Percentiles rank a stretch among this genome's conserved stretches.
Evolutionary conservation across 2,888 invertebrate genomes (phyloP).

Genomic region (Oscheius myriophilus): DNA sequence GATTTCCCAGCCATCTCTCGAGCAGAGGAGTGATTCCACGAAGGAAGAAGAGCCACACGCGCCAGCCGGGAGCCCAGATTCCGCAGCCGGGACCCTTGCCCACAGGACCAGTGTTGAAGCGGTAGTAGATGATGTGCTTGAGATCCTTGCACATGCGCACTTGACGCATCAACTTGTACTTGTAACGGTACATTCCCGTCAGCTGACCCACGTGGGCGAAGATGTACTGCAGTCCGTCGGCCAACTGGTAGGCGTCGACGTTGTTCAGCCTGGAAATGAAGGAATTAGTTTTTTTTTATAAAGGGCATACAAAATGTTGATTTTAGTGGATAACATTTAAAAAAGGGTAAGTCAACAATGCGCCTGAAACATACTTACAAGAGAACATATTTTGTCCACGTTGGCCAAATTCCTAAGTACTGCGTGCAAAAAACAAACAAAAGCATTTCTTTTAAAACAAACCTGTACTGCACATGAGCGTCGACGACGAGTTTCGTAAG

Average conservation of each 20-base stretch:
- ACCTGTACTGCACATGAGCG: conserved; percentile 96
- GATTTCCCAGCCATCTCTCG: conserved; percentile 98
- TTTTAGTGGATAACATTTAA: neutral
- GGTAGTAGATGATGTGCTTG: conserved; percentile 98
- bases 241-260: conserved; percentile 95
- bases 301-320: neutral
- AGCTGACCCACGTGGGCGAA: conserved; percentile 99
- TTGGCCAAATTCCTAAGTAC: neutral
- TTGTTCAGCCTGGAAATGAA: conserved; percentile 81
- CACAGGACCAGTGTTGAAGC: conserved; percentile 74
- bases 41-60: conserved; percentile 99
- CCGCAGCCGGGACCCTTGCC: conserved; percentile 71
- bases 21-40: conserved; percentile 96
- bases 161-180: conserved; percentile 71
- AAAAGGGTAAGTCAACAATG: no score
- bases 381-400: neutral
- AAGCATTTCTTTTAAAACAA: no score
- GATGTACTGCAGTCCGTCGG: conserved; percentile 97
- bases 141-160: conserved; percentile 97
- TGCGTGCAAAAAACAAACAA: no score
- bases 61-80: conserved; percentile 81
- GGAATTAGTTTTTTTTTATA: neutral
- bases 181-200: conserved; percentile 94
- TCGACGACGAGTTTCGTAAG: conserved; percentile 97
- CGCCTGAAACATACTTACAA: no score